A percentile compares a stretch with the other conserved stretches of the same genome.
Conservation (phyloP, 64 coral and sea anemone species). For the Pocillopora verrucosa region DNA sequence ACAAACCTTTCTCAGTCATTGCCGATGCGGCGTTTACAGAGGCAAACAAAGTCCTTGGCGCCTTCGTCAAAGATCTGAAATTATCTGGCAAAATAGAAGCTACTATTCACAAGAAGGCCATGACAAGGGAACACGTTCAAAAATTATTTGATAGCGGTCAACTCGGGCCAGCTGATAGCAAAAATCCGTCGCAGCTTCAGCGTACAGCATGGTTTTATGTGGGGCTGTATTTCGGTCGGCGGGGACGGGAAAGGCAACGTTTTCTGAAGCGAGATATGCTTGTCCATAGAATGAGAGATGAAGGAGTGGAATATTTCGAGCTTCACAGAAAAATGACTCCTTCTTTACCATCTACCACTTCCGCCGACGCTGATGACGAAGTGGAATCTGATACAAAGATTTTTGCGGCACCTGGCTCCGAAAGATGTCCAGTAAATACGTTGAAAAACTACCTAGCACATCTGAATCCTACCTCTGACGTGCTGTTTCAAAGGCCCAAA, state of each 20-base stretch:
- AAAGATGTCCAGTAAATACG: conserved; percentile 38
- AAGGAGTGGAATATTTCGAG: conserved; percentile 50
- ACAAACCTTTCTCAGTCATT: conserved; percentile 25
- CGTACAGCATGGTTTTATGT: conserved; percentile 59
- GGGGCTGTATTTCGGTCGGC: conserved; percentile 53
- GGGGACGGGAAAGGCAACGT: conserved; percentile 63
- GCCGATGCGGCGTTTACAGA: conserved; percentile 26
- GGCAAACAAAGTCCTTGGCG: conserved; percentile 38
- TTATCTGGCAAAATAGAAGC: conserved; percentile 48
- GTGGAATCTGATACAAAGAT: conserved; percentile 24
- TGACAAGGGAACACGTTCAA: conserved; percentile 31
- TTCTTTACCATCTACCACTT: conserved; percentile 2
- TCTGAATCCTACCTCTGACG: conserved; percentile 43
- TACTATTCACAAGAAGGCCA: conserved; percentile 38
- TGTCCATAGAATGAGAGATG: conserved; percentile 2
- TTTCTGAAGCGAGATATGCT: conserved; percentile 46
- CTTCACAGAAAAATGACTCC: not conserved
- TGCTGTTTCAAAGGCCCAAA: conserved; percentile 53
- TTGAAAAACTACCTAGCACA: conserved; percentile 40
- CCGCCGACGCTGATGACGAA: not conserved
- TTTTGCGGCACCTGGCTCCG: conserved; percentile 1
- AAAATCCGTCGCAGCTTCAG: conserved; percentile 17
- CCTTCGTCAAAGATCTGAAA: conserved; percentile 50
- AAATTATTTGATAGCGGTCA: conserved; percentile 30
- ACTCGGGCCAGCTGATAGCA: conserved; percentile 40